These are phyloP conservation scores for Branchipolynoe longqiensis DNA, from an alignment of 2,888 invertebrate genomes.

Conservation along the genomic window DNA sequence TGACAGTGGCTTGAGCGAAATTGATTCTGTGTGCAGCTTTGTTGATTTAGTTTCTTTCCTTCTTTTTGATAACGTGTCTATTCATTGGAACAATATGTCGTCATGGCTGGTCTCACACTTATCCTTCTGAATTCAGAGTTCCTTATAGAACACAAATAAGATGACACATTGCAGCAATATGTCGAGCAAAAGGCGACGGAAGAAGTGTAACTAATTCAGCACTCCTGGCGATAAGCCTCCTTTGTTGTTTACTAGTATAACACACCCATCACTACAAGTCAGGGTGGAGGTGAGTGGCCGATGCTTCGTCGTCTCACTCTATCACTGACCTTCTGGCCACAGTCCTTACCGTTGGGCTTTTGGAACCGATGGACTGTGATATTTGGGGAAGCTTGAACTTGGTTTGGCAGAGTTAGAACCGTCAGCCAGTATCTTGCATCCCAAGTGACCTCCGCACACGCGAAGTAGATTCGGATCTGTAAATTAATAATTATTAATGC, in stretches of 20 bases:
- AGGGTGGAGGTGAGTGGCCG: neutral
- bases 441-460: neutral
- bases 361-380: neutral
- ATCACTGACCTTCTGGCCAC: too few relatives aligned
- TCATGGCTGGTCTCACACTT: too few relatives aligned
- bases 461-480: neutral
- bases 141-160: too few relatives aligned
- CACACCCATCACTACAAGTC: neutral
- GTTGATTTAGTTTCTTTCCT: too few relatives aligned
- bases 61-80: too few relatives aligned
- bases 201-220: neutral
- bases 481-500: neutral
- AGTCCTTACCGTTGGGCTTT: neutral
- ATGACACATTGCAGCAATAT: too few relatives aligned
- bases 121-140: too few relatives aligned
- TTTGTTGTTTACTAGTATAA: neutral
- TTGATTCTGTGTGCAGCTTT: too few relatives aligned
- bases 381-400: neutral
- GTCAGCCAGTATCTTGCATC: neutral
- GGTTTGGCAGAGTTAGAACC: slow-evolving; percentile 14
- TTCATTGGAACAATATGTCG: too few relatives aligned
- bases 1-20: too few relatives aligned
- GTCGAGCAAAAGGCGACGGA: too few relatives aligned
- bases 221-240: neutral
- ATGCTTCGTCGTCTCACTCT: too few relatives aligned